Conservation (phyloP, 35 echinoderm and acorn worm species). For the Hemicentrotus pulcherrimus region DNA sequence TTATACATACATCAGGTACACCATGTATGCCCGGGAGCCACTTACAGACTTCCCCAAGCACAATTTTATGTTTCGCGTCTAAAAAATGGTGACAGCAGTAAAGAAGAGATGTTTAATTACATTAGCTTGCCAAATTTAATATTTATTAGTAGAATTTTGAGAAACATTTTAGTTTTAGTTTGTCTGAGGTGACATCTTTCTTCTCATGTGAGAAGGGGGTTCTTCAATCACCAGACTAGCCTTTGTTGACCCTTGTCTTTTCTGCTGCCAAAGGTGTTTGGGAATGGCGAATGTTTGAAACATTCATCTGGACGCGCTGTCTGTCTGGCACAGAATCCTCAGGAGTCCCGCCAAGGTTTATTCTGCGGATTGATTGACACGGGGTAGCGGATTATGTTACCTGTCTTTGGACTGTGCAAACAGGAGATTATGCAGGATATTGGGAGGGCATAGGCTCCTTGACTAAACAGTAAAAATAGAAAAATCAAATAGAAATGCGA, state of each 20-base stretch:
- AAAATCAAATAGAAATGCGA: not conserved
- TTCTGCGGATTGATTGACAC: not conserved
- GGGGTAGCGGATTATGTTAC: not conserved
- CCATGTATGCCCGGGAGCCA: too few relatives aligned
- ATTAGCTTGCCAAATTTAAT: not conserved
- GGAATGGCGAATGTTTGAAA: conserved; percentile 3
- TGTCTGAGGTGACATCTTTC: not conserved
- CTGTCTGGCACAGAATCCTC: not conserved
- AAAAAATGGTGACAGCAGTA: too few relatives aligned
- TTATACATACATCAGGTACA: too few relatives aligned
- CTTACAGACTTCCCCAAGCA: too few relatives aligned
- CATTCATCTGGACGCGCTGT: not conserved
- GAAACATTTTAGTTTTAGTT: not conserved
- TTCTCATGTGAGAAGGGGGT: not conserved
- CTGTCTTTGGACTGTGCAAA: not conserved
- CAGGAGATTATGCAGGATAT: not conserved
- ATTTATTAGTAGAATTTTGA: not conserved
- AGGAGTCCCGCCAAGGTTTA: not conserved
- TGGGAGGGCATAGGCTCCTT: not conserved
- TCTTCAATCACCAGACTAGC: not conserved
- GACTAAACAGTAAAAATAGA: not conserved
- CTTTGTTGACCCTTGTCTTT: conserved; percentile 1
- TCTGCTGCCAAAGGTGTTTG: not conserved
- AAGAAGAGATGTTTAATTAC: too few relatives aligned
- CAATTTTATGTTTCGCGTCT: too few relatives aligned